Percentiles rank a stretch among this genome's conserved stretches.
These are phyloP conservation scores for Stomorhina lunata DNA, from an alignment of 2,888 invertebrate species.

Conservation along the genomic window DNA sequence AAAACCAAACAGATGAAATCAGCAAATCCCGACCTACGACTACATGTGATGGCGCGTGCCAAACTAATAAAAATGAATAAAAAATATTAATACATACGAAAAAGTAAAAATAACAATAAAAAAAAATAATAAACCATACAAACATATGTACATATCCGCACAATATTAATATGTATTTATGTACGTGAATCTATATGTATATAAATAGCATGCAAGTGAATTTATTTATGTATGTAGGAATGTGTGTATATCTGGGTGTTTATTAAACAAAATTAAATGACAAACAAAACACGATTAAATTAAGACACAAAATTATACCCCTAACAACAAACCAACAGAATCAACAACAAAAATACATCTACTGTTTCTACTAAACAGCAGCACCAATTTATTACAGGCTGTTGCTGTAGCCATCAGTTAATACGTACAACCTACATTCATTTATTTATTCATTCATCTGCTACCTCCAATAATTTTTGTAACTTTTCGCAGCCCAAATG, in stretches of 20 bases:
- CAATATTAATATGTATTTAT: too few species aligned
- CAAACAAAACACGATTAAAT: constrained; percentile 58
- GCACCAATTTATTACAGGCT: background rate
- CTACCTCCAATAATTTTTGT: background rate
- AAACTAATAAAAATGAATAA: constrained; percentile 59
- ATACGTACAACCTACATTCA: background rate
- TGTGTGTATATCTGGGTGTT: background rate
- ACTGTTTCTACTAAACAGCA: background rate
- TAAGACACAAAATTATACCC: constrained; percentile 32
- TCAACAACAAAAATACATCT: constrained; percentile 41
- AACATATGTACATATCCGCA: too few species aligned
- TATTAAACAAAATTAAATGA: constrained; percentile 45
- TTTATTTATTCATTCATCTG: background rate
- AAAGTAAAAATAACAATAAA: constrained; percentile 40
- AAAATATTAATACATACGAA: background rate
- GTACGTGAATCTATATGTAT: too few species aligned
- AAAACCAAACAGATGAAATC: constrained; percentile 60
- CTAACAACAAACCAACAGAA: constrained; percentile 45
- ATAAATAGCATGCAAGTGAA: background rate
- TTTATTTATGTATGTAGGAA: background rate
- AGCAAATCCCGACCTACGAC: constrained; percentile 66
- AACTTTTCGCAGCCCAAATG: constrained; percentile 36
- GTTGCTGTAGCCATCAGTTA: too few species aligned
- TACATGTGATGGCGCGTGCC: constrained; percentile 64
- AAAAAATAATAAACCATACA: constrained; percentile 43